Conservation (phyloP, 2,797 vertebrate genomes). For the Mus caroli region DNA sequence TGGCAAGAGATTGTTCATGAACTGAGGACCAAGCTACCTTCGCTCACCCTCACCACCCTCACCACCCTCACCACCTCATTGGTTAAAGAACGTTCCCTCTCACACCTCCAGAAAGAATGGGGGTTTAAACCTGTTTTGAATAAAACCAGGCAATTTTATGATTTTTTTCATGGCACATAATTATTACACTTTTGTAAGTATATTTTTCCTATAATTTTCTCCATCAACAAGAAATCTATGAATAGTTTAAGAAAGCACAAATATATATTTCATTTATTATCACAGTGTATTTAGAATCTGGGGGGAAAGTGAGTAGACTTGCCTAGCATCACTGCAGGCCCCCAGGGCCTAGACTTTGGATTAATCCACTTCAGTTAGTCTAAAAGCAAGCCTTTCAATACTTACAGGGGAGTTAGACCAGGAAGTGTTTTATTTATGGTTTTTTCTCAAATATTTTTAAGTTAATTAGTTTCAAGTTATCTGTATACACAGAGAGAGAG, state of each 20-base stretch:
- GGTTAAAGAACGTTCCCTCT: not conserved
- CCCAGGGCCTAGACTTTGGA: not conserved
- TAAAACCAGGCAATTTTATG: not conserved
- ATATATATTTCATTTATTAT: not conserved
- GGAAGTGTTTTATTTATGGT: not conserved
- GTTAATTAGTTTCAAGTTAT: slow-evolving; percentile 35
- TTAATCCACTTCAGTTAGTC: not conserved
- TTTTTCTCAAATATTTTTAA: not conserved
- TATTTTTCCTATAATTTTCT: not conserved
- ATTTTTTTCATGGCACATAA: not conserved
- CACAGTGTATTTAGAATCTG: not conserved
- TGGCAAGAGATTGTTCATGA: no score
- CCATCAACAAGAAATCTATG: not conserved
- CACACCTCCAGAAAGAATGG: not conserved
- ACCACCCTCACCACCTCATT: not conserved
- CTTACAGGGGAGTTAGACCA: not conserved
- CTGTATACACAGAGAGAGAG: not conserved
- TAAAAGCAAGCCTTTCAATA: slow-evolving; percentile 30
- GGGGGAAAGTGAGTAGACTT: not conserved
- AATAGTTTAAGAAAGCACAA: not conserved
- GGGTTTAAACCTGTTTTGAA: not conserved
- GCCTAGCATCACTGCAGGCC: not conserved
- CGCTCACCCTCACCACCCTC: not conserved
- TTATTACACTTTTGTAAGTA: not conserved
- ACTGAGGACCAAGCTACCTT: not conserved